These are phyloP conservation scores for Gymnorhina tibicen DNA, from an alignment of 2,113 vertebrate genomes.

Conservation along the genomic window DNA sequence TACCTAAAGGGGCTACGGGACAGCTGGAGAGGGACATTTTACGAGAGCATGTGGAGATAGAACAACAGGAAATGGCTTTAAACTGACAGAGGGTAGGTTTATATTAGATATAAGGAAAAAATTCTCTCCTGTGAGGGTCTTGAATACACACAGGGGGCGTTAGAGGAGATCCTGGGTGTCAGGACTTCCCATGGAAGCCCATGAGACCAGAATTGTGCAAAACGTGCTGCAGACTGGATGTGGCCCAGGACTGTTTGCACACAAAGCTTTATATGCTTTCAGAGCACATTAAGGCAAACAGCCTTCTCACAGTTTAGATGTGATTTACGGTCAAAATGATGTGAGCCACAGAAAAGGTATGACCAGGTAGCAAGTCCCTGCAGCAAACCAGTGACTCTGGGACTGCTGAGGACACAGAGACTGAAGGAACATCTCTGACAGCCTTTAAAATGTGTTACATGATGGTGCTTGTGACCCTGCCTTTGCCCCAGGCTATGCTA, in stretches of 20 bases:
- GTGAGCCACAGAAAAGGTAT: slow-evolving; percentile 6
- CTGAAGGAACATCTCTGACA: slow-evolving; percentile 50
- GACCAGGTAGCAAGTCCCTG: slow-evolving; percentile 48
- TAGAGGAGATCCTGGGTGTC: neutral
- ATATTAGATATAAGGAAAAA: neutral
- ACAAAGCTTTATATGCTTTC: slow-evolving; percentile 22
- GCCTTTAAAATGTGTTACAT: slow-evolving; percentile 56
- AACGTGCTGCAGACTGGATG: neutral
- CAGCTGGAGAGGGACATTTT: neutral
- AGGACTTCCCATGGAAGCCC: neutral
- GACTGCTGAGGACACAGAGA: slow-evolving; percentile 16
- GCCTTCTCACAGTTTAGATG: neutral
- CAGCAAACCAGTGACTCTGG: slow-evolving; percentile 4
- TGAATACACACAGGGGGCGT: fast-evolving
- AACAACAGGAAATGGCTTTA: neutral
- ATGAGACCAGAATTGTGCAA: neutral
- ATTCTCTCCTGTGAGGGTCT: neutral
- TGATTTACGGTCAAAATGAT: slow-evolving; percentile 7
- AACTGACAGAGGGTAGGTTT: neutral
- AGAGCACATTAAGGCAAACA: neutral
- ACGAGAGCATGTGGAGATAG: neutral
- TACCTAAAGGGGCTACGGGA: fast-evolving
- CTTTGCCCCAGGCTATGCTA: slow-evolving; percentile 41
- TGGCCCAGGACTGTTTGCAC: neutral
- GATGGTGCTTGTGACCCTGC: slow-evolving; percentile 41